These are phyloP conservation scores for Narcine bancroftii DNA, from an alignment of 2,113 vertebrate species.

Conservation along the genomic window DNA sequence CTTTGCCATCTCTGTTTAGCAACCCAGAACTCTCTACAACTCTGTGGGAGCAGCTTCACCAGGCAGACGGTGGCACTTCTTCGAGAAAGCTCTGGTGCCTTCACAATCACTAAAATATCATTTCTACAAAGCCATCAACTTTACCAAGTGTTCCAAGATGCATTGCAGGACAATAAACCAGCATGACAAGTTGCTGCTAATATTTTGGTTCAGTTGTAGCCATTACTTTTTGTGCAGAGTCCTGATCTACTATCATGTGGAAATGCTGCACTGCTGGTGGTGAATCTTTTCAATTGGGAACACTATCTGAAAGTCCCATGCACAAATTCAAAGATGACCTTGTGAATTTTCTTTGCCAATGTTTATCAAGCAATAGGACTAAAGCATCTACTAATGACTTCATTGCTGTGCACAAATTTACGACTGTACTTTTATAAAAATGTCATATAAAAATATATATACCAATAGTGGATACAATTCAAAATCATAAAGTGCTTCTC, in stretches of 20 bases:
- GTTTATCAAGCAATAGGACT: too few species aligned
- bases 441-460: too few species aligned
- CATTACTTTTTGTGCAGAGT: neutral
- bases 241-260: neutral
- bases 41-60: neutral
- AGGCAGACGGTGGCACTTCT: neutral
- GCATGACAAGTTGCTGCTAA: neutral
- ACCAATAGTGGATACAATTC: too few species aligned
- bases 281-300: neutral
- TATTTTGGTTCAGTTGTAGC: neutral
- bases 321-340: neutral
- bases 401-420: neutral
- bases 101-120: too few species aligned
- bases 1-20: neutral
- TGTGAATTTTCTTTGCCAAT: too few species aligned
- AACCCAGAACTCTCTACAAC: neutral
- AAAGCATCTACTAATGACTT: too few species aligned
- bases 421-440: neutral
- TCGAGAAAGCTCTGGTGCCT: neutral
- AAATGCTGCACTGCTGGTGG: neutral
- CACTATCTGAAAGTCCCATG: neutral
- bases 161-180: too few species aligned
- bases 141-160: too few species aligned
- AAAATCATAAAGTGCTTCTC: too few species aligned
- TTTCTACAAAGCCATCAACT: too few species aligned